These are phyloP conservation scores for Pomphorhynchus laevis DNA, from an alignment of 1,140 invertebrate genomes.

Conservation along the genomic window DNA sequence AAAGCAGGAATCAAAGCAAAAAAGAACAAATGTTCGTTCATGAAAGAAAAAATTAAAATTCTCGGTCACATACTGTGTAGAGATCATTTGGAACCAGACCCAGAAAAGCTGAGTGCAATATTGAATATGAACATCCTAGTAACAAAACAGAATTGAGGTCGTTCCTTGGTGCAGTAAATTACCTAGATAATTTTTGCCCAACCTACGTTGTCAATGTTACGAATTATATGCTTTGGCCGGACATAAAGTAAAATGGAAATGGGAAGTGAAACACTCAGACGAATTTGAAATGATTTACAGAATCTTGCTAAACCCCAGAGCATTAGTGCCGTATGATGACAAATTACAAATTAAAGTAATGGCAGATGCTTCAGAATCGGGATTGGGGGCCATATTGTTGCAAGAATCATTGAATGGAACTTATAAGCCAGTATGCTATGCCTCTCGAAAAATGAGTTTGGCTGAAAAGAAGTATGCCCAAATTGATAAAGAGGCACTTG, in stretches of 20 bases:
- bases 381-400: slow-evolving; percentile 12
- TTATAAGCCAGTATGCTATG: slow-evolving; percentile 12
- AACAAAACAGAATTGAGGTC: slow-evolving; percentile 16
- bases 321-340: background rate
- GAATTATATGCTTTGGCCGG: background rate
- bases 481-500: slow-evolving; percentile 19
- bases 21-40: too few relatives aligned
- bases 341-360: slow-evolving; percentile 4
- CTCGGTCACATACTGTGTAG: slow-evolving; percentile 14
- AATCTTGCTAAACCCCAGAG: slow-evolving; percentile 3
- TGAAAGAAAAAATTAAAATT: slow-evolving; percentile 11
- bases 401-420: slow-evolving; percentile 11
- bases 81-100: slow-evolving; percentile 15
- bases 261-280: background rate
- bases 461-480: slow-evolving; percentile 16
- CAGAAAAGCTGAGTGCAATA: slow-evolving; percentile 16
- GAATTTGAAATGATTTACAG: slow-evolving; percentile 1
- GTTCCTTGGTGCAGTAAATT: slow-evolving; percentile 10
- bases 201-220: background rate
- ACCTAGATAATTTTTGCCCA: slow-evolving; percentile 9
- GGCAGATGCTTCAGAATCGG: slow-evolving; percentile 12
- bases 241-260: background rate
- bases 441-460: slow-evolving; percentile 9
- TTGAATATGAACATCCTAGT: slow-evolving; percentile 13
- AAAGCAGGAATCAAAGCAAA: too few relatives aligned